phyloP scores from a whole-genome alignment of 2,888 invertebrate species.

The Perdita meconis region DNA sequence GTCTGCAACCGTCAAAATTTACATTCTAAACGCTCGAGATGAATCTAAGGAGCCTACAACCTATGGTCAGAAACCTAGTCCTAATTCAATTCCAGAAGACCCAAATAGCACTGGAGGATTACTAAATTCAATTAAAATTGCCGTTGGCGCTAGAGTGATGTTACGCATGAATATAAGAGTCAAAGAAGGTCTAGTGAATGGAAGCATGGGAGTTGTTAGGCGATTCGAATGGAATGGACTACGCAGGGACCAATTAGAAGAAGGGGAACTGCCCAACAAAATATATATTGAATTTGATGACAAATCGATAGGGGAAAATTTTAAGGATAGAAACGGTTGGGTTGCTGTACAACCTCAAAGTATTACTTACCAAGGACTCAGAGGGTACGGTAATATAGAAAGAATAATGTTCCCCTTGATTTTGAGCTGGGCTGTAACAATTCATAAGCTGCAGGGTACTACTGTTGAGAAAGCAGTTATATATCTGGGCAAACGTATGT shows the following conservation, averaged over 20 bases:
- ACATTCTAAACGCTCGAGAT: background rate
- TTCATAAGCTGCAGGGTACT: too few relatives aligned
- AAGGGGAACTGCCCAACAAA: background rate
- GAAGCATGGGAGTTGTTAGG: background rate
- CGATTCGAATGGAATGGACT: background rate
- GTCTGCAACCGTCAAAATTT: background rate
- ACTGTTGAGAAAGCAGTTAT: constrained; percentile 1
- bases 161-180: background rate
- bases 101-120: background rate
- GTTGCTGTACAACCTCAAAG: background rate
- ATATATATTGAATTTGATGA: background rate
- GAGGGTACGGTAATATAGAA: background rate
- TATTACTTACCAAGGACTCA: background rate
- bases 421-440: too few relatives aligned
- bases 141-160: background rate
- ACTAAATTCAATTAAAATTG: background rate
- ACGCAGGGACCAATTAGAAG: too few relatives aligned
- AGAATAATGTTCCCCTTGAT: too few relatives aligned
- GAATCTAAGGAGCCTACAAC: background rate
- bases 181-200: background rate
- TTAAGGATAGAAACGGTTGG: background rate
- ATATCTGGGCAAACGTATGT: background rate
- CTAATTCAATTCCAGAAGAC: background rate
- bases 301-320: background rate
- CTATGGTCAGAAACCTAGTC: background rate